These are phyloP conservation scores for Trichonephila clavipes DNA, from an alignment of 1,140 invertebrate genomes.

Conservation along the genomic window DNA sequence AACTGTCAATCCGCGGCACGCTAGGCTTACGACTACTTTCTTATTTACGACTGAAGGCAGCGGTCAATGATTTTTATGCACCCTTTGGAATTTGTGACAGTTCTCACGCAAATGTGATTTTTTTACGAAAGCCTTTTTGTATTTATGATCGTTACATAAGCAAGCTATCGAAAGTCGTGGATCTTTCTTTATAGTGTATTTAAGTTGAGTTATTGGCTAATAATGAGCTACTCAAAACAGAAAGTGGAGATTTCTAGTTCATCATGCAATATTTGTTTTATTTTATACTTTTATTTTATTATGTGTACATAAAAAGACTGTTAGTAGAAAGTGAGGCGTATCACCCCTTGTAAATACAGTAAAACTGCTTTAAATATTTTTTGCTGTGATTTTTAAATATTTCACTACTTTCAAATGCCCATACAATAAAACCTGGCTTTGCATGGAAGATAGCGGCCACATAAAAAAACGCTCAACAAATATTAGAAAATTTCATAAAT, in stretches of 20 bases:
- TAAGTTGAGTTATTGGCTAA: neutral
- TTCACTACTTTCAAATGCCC: too few relatives aligned
- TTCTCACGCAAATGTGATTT: constrained; percentile 7
- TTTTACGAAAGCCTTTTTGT: neutral
- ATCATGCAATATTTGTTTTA: neutral
- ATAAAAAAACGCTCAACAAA: too few relatives aligned
- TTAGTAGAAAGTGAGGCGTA: too few relatives aligned
- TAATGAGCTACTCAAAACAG: neutral
- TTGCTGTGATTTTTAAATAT: too few relatives aligned
- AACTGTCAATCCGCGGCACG: neutral
- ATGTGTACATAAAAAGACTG: too few relatives aligned
- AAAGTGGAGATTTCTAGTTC: neutral
- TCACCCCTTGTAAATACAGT: too few relatives aligned
- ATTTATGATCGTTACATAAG: neutral
- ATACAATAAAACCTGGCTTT: too few relatives aligned
- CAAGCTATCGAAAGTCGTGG: neutral
- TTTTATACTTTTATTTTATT: neutral
- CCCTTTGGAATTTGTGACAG: neutral
- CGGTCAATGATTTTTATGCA: neutral
- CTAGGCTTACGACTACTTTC: neutral
- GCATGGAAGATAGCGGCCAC: too few relatives aligned
- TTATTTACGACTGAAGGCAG: neutral
- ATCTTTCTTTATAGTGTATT: neutral
- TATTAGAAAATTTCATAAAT: too few relatives aligned
- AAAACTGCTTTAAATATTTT: too few relatives aligned